A percentile compares a stretch with the other conserved stretches of the same genome.
phyloP scores from a whole-genome alignment of 35 echinoderm and acorn worm genomes.

The Hemicentrotus pulcherrimus region DNA sequence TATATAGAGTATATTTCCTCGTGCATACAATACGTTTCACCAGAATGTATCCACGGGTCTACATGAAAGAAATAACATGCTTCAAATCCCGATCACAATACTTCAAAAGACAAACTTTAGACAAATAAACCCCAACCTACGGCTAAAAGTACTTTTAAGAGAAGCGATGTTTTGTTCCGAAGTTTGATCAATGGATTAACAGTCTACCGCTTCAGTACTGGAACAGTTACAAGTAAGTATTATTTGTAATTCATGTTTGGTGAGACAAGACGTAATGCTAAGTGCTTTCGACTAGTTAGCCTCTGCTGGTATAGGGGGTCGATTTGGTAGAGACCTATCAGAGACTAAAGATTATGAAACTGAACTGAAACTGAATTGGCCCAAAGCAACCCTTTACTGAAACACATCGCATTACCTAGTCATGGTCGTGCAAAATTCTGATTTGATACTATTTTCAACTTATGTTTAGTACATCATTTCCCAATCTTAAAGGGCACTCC shows the following conservation, averaged over 20 bases:
- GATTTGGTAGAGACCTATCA: not conserved
- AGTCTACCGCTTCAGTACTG: not conserved
- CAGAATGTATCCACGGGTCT: not conserved
- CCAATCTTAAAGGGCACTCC: no score
- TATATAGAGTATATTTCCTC: not conserved
- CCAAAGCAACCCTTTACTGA: no score
- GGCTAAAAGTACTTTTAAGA: not conserved
- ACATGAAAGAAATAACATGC: not conserved
- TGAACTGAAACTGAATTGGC: no score
- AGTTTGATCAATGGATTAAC: constrained; percentile 3
- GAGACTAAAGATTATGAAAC: not conserved
- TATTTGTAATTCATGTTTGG: not conserved
- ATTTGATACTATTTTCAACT: no score
- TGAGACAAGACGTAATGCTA: not conserved
- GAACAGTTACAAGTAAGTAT: not conserved
- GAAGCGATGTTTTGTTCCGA: not conserved
- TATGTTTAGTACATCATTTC: no score
- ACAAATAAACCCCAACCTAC: not conserved
- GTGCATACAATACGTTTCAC: not conserved
- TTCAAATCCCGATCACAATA: not conserved
- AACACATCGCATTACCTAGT: no score
- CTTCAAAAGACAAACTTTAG: not conserved
- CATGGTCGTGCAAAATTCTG: no score
- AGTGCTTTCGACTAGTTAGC: not conserved
- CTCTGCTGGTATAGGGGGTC: not conserved